phyloP scores from a whole-genome alignment of 2,888 invertebrate species.

The Cerastoderma edule region DNA sequence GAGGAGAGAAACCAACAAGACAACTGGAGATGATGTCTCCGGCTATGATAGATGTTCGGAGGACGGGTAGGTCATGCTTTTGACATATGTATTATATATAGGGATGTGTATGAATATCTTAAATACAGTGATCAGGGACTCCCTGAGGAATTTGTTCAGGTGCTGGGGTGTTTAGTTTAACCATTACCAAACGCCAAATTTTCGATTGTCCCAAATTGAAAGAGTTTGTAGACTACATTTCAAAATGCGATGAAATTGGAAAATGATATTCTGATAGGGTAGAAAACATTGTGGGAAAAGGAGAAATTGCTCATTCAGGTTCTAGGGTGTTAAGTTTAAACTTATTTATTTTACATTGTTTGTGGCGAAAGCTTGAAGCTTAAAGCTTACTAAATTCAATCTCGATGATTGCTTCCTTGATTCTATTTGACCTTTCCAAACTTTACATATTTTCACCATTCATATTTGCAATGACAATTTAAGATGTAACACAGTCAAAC shows the following conservation, averaged over 20 bases:
- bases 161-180: not conserved
- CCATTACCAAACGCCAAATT: not conserved
- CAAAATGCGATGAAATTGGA: not conserved
- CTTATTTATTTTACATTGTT: too few relatives aligned
- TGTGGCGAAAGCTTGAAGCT: too few relatives aligned
- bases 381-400: too few relatives aligned
- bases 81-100: not conserved
- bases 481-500: not conserved
- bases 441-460: not conserved
- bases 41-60: constrained; percentile 50
- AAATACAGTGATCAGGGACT: too few relatives aligned
- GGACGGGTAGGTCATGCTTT: constrained; percentile 45
- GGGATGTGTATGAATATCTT: not conserved
- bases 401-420: not conserved
- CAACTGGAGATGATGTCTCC: constrained; percentile 11
- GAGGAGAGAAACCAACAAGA: constrained; percentile 54
- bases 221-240: not conserved
- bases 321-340: too few relatives aligned
- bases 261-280: too few relatives aligned
- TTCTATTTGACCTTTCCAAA: not conserved
- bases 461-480: not conserved
- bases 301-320: too few relatives aligned
- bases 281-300: too few relatives aligned
- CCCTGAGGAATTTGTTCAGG: not conserved
- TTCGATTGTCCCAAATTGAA: not conserved